A percentile compares a stretch with the other conserved stretches of the same genome.
Evolutionary conservation across 2,888 invertebrate species (phyloP).

Genomic region (Biston betularia): DNA sequence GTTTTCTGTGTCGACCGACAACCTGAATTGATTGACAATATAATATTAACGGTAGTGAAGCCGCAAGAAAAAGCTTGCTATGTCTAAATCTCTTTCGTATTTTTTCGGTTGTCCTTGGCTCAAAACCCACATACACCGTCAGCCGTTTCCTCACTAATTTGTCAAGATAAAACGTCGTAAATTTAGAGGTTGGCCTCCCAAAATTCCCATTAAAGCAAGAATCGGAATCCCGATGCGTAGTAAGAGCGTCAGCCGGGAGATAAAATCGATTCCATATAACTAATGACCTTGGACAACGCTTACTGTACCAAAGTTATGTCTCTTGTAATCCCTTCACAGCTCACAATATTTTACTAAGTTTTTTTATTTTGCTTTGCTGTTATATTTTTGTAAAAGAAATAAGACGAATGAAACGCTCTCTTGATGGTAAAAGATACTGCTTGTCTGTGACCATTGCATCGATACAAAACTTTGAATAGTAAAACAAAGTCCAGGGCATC

Average conservation of each 20-base stretch:
- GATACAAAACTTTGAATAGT: no score
- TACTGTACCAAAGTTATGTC: slow-evolving; percentile 30
- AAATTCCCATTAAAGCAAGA: slow-evolving; percentile 47
- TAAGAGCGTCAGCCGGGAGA: slow-evolving; percentile 43
- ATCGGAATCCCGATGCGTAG: slow-evolving; percentile 40
- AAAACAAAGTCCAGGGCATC: no score
- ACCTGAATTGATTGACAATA: no score
- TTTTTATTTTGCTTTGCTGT: background rate
- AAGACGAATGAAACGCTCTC: no score
- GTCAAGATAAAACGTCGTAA: slow-evolving; percentile 46
- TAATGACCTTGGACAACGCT: slow-evolving; percentile 43
- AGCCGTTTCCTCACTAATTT: slow-evolving; percentile 38
- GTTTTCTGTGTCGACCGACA: no score
- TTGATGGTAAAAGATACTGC: no score
- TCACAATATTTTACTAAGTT: background rate
- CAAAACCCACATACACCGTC: slow-evolving; percentile 6
- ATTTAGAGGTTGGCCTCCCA: slow-evolving; percentile 38
- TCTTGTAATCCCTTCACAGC: slow-evolving; percentile 34
- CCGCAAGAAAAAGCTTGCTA: no score
- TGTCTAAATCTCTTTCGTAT: no score
- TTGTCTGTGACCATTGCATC: no score
- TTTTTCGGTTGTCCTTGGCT: slow-evolving; percentile 10
- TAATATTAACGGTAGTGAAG: no score
- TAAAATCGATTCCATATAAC: slow-evolving; percentile 48
- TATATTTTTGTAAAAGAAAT: no score